Evolutionary conservation across 92 coral and sea anemone species (phyloP).

Genomic region (Actinernus sp.): DNA sequence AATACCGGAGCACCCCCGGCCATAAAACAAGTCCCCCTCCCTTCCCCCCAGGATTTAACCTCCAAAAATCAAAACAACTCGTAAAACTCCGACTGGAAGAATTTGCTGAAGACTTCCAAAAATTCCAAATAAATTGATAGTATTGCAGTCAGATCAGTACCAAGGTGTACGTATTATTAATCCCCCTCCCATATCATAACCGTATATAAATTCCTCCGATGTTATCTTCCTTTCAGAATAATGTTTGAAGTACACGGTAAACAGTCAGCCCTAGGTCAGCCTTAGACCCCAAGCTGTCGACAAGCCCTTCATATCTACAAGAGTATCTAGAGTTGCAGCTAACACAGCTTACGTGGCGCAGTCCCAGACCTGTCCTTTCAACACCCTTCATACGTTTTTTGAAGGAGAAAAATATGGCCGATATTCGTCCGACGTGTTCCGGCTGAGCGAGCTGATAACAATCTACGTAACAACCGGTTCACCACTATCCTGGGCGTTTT

Average conservation of each 20-base stretch:
- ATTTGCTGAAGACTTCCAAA: not conserved
- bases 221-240: too few species aligned
- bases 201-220: too few species aligned
- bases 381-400: constrained; percentile 16
- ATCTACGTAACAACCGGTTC: constrained; percentile 35
- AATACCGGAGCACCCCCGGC: too few species aligned
- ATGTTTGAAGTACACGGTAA: too few species aligned
- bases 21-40: too few species aligned
- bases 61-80: not conserved
- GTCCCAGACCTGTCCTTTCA: constrained; percentile 25
- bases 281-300: constrained; percentile 30
- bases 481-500: not conserved
- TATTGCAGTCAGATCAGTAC: too few species aligned
- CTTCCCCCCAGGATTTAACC: not conserved
- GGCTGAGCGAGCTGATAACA: constrained; percentile 20
- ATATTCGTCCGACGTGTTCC: constrained; percentile 20
- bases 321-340: constrained; percentile 14
- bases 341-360: constrained; percentile 14
- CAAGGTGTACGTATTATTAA: too few species aligned
- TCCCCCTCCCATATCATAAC: too few species aligned
- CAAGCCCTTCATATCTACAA: constrained; percentile 29
- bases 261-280: too few species aligned
- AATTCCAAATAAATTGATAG: too few species aligned
- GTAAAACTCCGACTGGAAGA: not conserved
- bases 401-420: constrained; percentile 29